Conservation (phyloP, 2,113 vertebrate species). For the Sylvia atricapilla region DNA sequence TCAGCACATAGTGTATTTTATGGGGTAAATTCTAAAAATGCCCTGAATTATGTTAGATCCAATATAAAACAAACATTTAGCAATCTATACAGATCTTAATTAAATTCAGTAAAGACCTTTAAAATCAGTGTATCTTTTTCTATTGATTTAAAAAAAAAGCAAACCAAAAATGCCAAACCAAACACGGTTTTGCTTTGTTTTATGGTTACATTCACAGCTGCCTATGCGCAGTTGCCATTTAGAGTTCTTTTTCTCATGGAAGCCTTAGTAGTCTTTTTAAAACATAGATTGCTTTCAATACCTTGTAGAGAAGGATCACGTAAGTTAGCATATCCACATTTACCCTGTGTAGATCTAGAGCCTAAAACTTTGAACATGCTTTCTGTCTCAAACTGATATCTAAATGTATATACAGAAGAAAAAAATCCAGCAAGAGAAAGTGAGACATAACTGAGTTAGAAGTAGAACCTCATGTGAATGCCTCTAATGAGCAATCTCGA, state of each 20-base stretch:
- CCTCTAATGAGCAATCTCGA: neutral
- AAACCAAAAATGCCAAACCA: neutral
- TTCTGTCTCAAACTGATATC: neutral
- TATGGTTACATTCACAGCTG: neutral
- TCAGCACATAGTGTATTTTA: neutral
- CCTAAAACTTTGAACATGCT: neutral
- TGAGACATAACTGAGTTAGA: neutral
- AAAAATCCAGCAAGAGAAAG: neutral
- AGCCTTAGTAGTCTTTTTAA: neutral
- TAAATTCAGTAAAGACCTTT: neutral
- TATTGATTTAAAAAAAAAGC: neutral
- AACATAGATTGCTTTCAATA: neutral
- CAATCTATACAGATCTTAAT: neutral
- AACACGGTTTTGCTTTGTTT: neutral
- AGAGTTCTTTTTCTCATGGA: neutral
- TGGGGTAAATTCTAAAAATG: neutral
- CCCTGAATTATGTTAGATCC: neutral
- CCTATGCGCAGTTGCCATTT: neutral
- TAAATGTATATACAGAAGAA: neutral
- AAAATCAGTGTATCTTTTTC: neutral
- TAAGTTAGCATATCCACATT: neutral
- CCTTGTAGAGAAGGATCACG: neutral
- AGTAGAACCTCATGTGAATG: neutral
- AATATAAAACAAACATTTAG: neutral
- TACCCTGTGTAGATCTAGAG: fast-evolving